Base-by-base conservation (phyloP, 2,113 vertebrate genomes). In the Myanophis thanlyinensis region DNA sequence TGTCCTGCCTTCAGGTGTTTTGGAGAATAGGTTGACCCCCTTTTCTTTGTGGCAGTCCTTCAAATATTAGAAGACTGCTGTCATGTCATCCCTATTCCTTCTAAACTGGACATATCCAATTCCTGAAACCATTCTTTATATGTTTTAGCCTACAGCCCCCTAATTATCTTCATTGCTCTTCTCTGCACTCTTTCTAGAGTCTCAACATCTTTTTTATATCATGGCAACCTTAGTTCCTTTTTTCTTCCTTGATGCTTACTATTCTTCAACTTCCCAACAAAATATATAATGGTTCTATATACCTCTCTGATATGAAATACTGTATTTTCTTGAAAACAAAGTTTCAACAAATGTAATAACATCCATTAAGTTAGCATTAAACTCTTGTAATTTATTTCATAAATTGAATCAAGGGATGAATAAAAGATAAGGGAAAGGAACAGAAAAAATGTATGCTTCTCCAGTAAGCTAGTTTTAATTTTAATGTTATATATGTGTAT, bases 381-480 rank as follows among this genome's bases (percentile, higher is more conserved):
- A 95, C 1, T 7, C 8, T 25, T 89, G 54, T 90, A 95, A 94
- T 97, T 93, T 95, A 92, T 95, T 93, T 94, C 89, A 94, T 93
- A n/a, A 85, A 89, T 96, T 96, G 92, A 62, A 89, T 88, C 47
- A 94, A 93, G 25, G 48, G 51, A 94, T 87, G 0, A 40, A 85
- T 94, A 49, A 49, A 94, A 95, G 27, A 89, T 85, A 40, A 59
- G 46, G 53, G 27, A 62, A 87, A 88, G 90, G 93, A 95, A 92
- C n/a, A 46, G 35, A 46, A 93, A 90, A 80, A 89, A 87, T 94
- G 90, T 49, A 59, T 93, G 35, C 20, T 92, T 95, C 84, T 89
- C 97, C 54, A 94, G 93, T 97, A 96, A 95, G 30, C 87, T 91
- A 91, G 59, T 67, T 94, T 94, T 96, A 96, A 97, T 97, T 97